Conservation (phyloP, 1,140 invertebrate species). For the Apis dorsata region DNA sequence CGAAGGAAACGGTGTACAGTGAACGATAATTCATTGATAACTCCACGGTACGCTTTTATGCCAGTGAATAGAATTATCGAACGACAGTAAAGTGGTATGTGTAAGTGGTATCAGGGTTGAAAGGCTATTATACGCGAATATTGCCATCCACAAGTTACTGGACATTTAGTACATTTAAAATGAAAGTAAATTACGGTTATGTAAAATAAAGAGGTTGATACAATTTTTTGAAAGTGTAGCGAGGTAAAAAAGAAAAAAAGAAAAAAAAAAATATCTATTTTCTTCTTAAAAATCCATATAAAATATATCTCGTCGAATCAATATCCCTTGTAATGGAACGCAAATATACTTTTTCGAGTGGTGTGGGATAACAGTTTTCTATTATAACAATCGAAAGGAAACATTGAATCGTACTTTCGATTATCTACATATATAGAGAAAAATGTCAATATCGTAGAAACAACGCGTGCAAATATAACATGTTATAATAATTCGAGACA, state of each 20-base stretch:
- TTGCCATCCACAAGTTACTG: background rate
- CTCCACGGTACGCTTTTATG: constrained; percentile 20
- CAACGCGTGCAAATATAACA: background rate
- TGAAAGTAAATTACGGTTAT: background rate
- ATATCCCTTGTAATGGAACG: background rate
- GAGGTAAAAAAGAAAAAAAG: too few species aligned
- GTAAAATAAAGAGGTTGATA: background rate
- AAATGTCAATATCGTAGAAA: background rate
- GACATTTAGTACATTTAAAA: background rate
- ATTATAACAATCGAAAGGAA: background rate
- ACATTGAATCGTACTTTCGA: background rate
- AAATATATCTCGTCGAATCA: background rate
- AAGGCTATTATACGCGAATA: constrained; percentile 11
- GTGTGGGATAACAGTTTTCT: background rate
- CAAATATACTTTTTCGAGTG: background rate
- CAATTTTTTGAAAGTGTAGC: background rate
- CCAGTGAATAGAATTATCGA: constrained; percentile 48
- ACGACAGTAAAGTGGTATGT: constrained; percentile 14
- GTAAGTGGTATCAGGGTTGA: constrained; percentile 34
- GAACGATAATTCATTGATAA: constrained; percentile 44
- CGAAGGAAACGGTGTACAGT: background rate
- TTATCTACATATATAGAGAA: background rate
- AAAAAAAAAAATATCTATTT: too few species aligned
- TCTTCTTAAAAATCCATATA: too few species aligned
- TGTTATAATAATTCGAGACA: background rate